Conservation (phyloP, 2,113 vertebrate genomes). For the Colistium nudipinnis region DNA sequence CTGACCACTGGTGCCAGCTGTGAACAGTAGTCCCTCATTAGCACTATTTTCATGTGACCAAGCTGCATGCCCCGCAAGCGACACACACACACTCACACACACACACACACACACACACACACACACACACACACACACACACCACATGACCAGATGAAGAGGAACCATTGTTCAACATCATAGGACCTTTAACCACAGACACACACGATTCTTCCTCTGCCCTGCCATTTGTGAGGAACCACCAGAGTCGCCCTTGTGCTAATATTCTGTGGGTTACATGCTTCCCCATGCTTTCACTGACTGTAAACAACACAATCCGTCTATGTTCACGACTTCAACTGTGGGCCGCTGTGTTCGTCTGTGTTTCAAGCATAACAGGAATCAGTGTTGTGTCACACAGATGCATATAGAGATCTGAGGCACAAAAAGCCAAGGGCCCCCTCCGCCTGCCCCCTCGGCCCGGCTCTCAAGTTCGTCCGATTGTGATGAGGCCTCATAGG, state of each 20-base stretch:
- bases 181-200: conserved; percentile 75
- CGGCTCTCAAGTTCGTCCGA: conserved; percentile 37
- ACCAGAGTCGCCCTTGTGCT: conserved; percentile 69
- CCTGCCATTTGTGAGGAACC: conserved; percentile 54
- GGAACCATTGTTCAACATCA: conserved; percentile 79
- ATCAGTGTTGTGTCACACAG: conserved; percentile 52
- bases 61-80: conserved; percentile 55
- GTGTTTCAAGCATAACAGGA: conserved; percentile 51
- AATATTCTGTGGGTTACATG: conserved; percentile 71
- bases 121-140: conserved; percentile 40
- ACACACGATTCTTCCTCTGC: conserved; percentile 69
- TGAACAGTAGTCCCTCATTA: conserved; percentile 74
- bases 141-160: conserved; percentile 81
- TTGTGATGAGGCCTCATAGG: conserved; percentile 62
- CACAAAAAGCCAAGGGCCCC: conserved; percentile 21
- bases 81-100: conserved; percentile 43
- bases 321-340: conserved; percentile 53
- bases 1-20: conserved; percentile 56
- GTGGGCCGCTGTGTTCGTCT: conserved; percentile 54
- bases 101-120: conserved; percentile 32
- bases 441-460: conserved; percentile 17
- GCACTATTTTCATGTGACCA: conserved; percentile 78
- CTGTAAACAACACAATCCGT: conserved; percentile 56
- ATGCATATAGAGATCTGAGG: conserved; percentile 50
- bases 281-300: conserved; percentile 65